A percentile compares a stretch with the other conserved stretches of the same genome.
Conservation (phyloP, 1,140 invertebrate genomes). For the Dendroctonus valens region DNA sequence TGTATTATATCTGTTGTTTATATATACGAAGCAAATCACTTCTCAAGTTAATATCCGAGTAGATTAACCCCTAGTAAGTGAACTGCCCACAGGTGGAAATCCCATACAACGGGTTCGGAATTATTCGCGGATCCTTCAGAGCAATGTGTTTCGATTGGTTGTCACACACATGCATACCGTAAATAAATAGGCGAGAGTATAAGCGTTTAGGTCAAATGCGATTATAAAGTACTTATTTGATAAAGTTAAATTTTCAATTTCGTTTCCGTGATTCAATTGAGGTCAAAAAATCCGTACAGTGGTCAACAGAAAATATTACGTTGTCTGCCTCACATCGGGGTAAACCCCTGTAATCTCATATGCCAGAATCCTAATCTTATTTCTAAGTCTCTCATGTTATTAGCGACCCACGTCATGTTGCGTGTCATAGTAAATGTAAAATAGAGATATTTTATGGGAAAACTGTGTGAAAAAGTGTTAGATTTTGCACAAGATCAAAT, state of each 20-base stretch:
- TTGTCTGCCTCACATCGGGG: slow-evolving; percentile 6
- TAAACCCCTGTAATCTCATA: slow-evolving; percentile 16
- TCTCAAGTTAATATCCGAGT: too few species aligned
- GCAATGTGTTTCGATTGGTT: too few species aligned
- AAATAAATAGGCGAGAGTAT: not conserved
- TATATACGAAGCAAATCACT: too few species aligned
- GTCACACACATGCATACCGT: too few species aligned
- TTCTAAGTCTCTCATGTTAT: slow-evolving; percentile 19
- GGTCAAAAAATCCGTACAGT: not conserved
- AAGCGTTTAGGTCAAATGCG: not conserved
- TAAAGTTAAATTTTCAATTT: not conserved
- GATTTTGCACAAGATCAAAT: too few species aligned
- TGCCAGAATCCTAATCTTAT: slow-evolving; percentile 27
- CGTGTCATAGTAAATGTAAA: slow-evolving; percentile 24
- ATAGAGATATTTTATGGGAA: slow-evolving; percentile 12
- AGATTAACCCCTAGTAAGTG: too few species aligned
- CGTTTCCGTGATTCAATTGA: not conserved
- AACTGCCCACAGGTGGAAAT: too few species aligned
- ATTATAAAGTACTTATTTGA: not conserved
- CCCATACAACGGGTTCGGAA: too few species aligned
- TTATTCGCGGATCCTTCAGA: too few species aligned
- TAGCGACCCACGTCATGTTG: slow-evolving; percentile 22
- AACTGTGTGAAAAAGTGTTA: too few species aligned
- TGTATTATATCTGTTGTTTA: too few species aligned
- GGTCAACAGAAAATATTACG: slow-evolving; percentile 1